Evolutionary conservation across 2,888 invertebrate species (phyloP).

Genomic region (Pardosa pseudoannulata): DNA sequence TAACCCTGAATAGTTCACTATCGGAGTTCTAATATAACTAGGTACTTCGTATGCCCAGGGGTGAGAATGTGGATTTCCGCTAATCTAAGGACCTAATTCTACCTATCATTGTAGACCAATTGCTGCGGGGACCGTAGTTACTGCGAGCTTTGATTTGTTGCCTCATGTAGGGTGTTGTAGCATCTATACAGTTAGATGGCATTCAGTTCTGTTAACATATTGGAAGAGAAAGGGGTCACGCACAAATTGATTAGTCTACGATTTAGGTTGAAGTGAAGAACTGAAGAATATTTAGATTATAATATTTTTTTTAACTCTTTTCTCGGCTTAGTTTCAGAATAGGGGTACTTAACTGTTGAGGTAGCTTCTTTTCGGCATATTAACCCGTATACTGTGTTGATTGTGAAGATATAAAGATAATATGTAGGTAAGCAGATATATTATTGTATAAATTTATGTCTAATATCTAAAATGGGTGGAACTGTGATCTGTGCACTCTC

Average conservation of each 20-base stretch:
- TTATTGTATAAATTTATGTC: too few relatives aligned
- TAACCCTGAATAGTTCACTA: background rate
- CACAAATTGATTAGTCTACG: background rate
- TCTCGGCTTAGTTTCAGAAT: too few relatives aligned
- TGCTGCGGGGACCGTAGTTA: background rate
- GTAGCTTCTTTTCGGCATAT: too few relatives aligned
- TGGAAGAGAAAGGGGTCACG: background rate
- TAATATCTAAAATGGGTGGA: too few relatives aligned
- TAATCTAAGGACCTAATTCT: constrained; percentile 15
- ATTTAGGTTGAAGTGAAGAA: too few relatives aligned
- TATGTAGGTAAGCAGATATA: too few relatives aligned
- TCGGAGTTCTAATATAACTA: constrained; percentile 9
- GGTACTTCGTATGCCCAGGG: constrained; percentile 17
- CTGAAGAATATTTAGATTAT: too few relatives aligned
- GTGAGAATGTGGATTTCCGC: constrained; percentile 14
- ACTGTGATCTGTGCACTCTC: too few relatives aligned
- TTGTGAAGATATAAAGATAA: too few relatives aligned
- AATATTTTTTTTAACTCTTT: too few relatives aligned
- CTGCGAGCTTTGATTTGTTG: constrained; percentile 12
- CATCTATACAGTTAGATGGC: background rate
- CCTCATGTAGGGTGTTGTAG: constrained; percentile 1
- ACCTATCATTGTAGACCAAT: constrained; percentile 19
- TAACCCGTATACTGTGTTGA: too few relatives aligned
- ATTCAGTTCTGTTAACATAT: constrained; percentile 12
- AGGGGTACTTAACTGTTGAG: too few relatives aligned